Conservation (phyloP, 92 coral and sea anemone species). For the Zoanthus sansibaricus region DNA sequence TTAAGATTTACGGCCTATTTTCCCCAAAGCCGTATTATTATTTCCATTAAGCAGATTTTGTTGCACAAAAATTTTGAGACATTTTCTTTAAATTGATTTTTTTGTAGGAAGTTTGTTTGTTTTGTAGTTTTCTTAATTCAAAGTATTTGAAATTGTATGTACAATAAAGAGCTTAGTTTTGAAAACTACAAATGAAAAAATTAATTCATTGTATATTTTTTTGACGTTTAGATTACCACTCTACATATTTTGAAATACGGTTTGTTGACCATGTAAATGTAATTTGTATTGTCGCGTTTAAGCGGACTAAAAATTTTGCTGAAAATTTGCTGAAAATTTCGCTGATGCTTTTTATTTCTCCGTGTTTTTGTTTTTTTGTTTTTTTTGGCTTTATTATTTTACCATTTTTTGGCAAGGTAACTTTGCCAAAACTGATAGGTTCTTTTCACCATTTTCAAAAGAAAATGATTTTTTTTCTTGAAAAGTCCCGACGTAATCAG, state of each 20-base stretch:
- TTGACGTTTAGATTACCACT: not conserved
- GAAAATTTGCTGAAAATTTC: not conserved
- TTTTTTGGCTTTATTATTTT: too few species aligned
- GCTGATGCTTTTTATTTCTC: too few species aligned
- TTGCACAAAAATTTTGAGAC: not conserved
- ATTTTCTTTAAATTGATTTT: not conserved
- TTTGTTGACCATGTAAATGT: not conserved
- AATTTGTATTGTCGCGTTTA: not conserved
- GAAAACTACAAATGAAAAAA: not conserved
- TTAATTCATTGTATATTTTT: not conserved
- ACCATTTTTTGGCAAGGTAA: too few species aligned
- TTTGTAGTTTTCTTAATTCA: not conserved
- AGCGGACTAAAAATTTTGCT: not conserved
- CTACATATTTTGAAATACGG: not conserved
- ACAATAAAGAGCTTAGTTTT: not conserved
- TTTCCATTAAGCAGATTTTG: not conserved
- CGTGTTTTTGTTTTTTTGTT: too few species aligned
- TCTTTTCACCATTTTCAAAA: too few species aligned
- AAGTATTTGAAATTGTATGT: not conserved
- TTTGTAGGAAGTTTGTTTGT: not conserved
- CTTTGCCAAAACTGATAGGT: too few species aligned
- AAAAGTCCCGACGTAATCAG: not conserved
- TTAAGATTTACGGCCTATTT: too few species aligned
- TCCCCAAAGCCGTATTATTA: too few species aligned
- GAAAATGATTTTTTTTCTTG: not conserved